Conservation (phyloP, 1,140 invertebrate genomes). For the Drosophila littoralis region DNA sequence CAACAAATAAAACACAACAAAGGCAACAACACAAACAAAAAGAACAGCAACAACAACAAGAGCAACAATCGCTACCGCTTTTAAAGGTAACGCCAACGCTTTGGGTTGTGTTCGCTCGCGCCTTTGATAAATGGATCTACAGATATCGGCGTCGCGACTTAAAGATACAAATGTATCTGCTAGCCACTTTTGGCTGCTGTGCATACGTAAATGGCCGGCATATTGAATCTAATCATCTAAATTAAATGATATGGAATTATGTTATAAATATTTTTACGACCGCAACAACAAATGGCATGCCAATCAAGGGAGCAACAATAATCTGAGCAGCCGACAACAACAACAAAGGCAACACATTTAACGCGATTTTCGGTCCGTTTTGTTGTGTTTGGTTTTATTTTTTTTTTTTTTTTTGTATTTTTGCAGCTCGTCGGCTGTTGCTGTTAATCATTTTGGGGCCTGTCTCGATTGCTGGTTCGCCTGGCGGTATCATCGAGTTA, state of each 20-base stretch:
- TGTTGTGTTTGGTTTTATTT: slow-evolving; percentile 33
- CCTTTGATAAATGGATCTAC: slow-evolving; percentile 36
- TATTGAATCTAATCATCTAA: slow-evolving; percentile 81
- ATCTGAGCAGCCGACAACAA: slow-evolving; percentile 29
- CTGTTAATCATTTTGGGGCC: slow-evolving; percentile 81
- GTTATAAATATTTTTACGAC: slow-evolving; percentile 74
- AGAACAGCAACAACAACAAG: background rate
- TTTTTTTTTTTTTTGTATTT: slow-evolving; percentile 6
- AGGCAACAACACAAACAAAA: background rate
- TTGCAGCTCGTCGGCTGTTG: slow-evolving; percentile 53
- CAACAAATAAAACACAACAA: slow-evolving; percentile 3
- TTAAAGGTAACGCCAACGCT: slow-evolving; percentile 3
- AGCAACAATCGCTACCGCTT: slow-evolving; percentile 5
- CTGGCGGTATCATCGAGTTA: slow-evolving; percentile 72
- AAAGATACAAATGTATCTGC: slow-evolving; percentile 60
- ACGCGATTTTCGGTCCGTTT: slow-evolving; percentile 53
- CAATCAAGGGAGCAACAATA: slow-evolving; percentile 54
- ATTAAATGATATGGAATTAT: slow-evolving; percentile 80
- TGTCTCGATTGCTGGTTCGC: slow-evolving; percentile 30
- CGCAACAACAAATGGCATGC: slow-evolving; percentile 43
- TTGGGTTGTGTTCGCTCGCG: slow-evolving; percentile 4
- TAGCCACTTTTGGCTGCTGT: slow-evolving; percentile 51
- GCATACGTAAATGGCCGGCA: slow-evolving; percentile 34
- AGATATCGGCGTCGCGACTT: slow-evolving; percentile 35
- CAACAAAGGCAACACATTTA: slow-evolving; percentile 53